Base-by-base conservation (phyloP, 2,888 invertebrate species). In the Andrena minutula region DNA sequence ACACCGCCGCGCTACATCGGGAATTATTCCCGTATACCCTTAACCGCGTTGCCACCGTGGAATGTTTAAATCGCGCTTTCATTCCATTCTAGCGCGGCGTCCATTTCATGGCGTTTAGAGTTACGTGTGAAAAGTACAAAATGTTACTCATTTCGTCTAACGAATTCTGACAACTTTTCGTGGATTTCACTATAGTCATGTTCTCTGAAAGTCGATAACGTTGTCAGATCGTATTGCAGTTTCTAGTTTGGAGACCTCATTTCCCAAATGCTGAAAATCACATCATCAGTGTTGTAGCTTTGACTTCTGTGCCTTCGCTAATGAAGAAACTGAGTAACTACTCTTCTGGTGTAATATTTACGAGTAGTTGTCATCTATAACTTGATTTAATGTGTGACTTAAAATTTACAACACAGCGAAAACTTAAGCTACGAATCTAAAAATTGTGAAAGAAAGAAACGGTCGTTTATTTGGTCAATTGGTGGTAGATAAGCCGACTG, bases 91-190 rank as follows among this genome's bases (percentile, higher is more conserved):
- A 35, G 32, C 35, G n/a, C 8, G 3, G 53, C 10, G 64, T 58
- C 49, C 56, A 12, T 75, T 79, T 77, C 65, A 75, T 47, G 74
- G 60, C 23, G 8, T 51, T 73, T 69, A 72, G 26, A 69, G 73
- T 82, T 82, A 66, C 83, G 75, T 56, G 78, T n/a, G 64, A 47
- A 30, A 72, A 72, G 70, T 77, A 74, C 60, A 53, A 66, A 71
- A 16, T 28, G 60, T 30, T n/a, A 28, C 32, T 51, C 51, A 35
- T 10, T 49, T 23, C 20, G 20, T 16, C 47, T 30, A 8, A 16
- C 16, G 75, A 16, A 2, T 12, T n/a, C 32, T n/a, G 32, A 1
- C 16, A 63, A 69, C 6, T n/a, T 49, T 68, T n/a, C 53, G 12
- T 12, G 10, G 6, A 74, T 28, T 68, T 75, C 61, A 53, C 32